These are phyloP conservation scores for Helogale parvula DNA, from an alignment of 2,113 vertebrate genomes.

Conservation along the genomic window DNA sequence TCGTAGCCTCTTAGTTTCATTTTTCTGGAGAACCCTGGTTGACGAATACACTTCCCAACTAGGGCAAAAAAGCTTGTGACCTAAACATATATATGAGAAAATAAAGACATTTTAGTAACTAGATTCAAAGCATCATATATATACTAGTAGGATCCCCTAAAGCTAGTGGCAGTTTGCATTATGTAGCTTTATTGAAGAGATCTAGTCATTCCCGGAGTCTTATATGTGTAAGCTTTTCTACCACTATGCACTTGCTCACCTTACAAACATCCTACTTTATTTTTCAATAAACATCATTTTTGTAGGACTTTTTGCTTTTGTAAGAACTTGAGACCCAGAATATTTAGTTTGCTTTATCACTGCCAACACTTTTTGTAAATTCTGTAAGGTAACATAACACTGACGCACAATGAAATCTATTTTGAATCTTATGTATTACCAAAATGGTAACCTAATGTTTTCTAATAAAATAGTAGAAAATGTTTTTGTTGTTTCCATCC, in stretches of 20 bases:
- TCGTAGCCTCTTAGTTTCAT: not conserved
- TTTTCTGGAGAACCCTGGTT: not conserved
- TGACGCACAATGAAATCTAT: not conserved
- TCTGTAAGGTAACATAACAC: not conserved
- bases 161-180: not conserved
- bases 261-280: not conserved
- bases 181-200: not conserved
- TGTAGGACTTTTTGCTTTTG: slow-evolving; percentile 12
- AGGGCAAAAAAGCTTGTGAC: not conserved
- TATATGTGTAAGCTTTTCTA: not conserved
- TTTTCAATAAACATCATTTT: not conserved
- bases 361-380: slow-evolving; percentile 16
- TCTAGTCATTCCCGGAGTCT: not conserved
- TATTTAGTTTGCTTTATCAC: slow-evolving; percentile 25
- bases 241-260: not conserved
- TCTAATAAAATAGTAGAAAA: slow-evolving; percentile 53
- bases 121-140: not conserved
- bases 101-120: not conserved
- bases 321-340: not conserved
- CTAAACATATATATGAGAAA: not conserved
- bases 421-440: slow-evolving; percentile 54
- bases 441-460: slow-evolving; percentile 44
- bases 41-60: not conserved
- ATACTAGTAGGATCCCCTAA: not conserved
- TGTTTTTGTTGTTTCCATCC: slow-evolving; percentile 61